Evolutionary conservation across 1,140 invertebrate species (phyloP).

Genomic region (Anthonomus grandis): DNA sequence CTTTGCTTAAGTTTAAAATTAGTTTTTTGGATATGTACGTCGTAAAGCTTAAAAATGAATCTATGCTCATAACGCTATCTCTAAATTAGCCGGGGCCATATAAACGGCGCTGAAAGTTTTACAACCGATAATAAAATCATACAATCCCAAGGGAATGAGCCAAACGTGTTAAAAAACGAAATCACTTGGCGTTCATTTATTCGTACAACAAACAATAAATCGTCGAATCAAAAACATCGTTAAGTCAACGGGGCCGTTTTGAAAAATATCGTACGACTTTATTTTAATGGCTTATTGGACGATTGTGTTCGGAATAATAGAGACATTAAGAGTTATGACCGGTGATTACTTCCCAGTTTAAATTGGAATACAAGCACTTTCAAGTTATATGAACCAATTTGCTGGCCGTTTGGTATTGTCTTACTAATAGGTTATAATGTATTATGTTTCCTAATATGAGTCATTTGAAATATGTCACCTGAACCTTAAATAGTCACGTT

Average conservation of each 20-base stretch:
- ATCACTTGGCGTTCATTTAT: slow-evolving; percentile 24
- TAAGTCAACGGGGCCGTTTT: slow-evolving; percentile 22
- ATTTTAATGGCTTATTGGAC: slow-evolving; percentile 25
- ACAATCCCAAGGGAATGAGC: slow-evolving; percentile 25
- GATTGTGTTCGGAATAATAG: slow-evolving; percentile 23
- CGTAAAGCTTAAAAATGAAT: too few relatives aligned
- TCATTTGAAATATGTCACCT: slow-evolving; percentile 5
- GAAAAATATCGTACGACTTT: slow-evolving; percentile 24
- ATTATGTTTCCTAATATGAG: too few relatives aligned
- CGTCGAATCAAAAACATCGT: slow-evolving; percentile 28
- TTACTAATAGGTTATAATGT: too few relatives aligned
- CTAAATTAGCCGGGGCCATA: too few relatives aligned
- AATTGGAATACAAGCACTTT: slow-evolving; percentile 14
- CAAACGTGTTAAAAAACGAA: slow-evolving; percentile 27
- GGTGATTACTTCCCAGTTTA: slow-evolving; percentile 22
- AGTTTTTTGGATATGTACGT: slow-evolving; percentile 3
- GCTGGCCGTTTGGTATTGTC: too few relatives aligned
- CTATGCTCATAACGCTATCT: too few relatives aligned
- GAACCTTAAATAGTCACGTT: too few relatives aligned
- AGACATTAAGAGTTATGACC: slow-evolving; percentile 19
- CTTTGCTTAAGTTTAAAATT: slow-evolving; percentile 17
- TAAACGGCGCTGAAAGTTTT: slow-evolving; percentile 22
- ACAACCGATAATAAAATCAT: slow-evolving; percentile 12
- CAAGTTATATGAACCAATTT: slow-evolving; percentile 21
- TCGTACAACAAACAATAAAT: slow-evolving; percentile 28